Conservation (phyloP, 2,113 vertebrate species). For the Oenanthe melanoleuca region DNA sequence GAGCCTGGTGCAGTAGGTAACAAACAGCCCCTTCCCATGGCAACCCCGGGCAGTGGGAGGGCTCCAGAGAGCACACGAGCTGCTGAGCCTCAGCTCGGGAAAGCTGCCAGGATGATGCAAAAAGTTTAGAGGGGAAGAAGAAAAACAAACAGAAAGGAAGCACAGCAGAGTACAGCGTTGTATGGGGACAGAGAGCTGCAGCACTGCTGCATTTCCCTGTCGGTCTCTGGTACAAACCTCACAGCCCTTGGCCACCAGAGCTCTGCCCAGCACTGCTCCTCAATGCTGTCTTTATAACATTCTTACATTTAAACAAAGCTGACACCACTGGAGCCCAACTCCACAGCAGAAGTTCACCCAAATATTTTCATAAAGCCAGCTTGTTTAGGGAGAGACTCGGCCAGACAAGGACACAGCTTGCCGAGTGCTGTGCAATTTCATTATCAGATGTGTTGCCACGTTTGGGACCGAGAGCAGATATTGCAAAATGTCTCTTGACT, state of each 20-base stretch:
- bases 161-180: background rate
- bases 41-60: constrained; percentile 40
- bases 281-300: constrained; percentile 46
- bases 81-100: constrained; percentile 5
- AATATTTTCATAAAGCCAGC: constrained; percentile 25
- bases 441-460: background rate
- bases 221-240: background rate
- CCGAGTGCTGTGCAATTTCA: background rate
- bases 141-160: constrained; percentile 71
- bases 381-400: background rate
- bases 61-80: background rate
- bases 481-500: background rate
- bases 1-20: background rate
- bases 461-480: constrained; percentile 31
- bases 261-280: background rate
- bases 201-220: background rate
- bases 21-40: constrained; percentile 69
- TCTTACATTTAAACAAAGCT: background rate
- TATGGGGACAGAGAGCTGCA: constrained; percentile 5
- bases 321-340: background rate
- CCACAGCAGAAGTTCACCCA: constrained; percentile 4
- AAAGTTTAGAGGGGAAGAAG: constrained; percentile 72
- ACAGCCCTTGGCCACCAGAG: background rate
- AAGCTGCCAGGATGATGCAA: constrained; percentile 69
- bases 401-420: constrained; percentile 13